A percentile compares a stretch with the other conserved stretches of the same genome.
Evolutionary conservation across 2,113 vertebrate genomes (phyloP).

Genomic region (Ctenodactylus gundi): DNA sequence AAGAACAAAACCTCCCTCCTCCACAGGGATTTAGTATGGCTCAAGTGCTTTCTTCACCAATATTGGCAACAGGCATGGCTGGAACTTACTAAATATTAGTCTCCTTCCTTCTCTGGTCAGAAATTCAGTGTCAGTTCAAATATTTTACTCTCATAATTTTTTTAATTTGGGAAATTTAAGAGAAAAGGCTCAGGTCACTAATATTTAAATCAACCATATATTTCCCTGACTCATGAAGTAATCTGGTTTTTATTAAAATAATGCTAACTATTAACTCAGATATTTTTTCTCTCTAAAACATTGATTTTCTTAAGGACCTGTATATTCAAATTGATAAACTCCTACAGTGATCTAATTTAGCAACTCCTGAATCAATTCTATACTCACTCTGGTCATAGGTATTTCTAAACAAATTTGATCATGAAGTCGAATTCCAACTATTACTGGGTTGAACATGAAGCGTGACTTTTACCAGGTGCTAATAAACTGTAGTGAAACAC

Average conservation of each 20-base stretch:
- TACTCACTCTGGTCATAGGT: background rate
- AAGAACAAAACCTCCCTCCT: background rate
- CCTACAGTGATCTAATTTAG: background rate
- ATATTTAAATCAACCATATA: background rate
- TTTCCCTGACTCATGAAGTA: background rate
- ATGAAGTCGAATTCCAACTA: background rate
- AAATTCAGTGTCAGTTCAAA: background rate
- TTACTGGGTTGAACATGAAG: background rate
- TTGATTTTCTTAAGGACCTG: background rate
- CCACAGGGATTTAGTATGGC: background rate
- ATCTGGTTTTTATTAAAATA: background rate
- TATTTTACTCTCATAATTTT: background rate
- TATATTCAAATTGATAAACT: background rate
- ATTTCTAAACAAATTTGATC: background rate
- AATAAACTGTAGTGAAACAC: background rate
- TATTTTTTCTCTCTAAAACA: background rate
- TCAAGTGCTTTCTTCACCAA: background rate
- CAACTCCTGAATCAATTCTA: background rate
- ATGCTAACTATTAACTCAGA: background rate
- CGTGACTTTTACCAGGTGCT: background rate
- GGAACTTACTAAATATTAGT: background rate
- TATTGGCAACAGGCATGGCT: background rate
- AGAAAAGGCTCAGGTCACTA: background rate
- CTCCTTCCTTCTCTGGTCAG: background rate
- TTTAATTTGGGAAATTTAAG: background rate